Base-by-base conservation (phyloP, 2,888 invertebrate species). In the Pollenia griseotomentosa region DNA sequence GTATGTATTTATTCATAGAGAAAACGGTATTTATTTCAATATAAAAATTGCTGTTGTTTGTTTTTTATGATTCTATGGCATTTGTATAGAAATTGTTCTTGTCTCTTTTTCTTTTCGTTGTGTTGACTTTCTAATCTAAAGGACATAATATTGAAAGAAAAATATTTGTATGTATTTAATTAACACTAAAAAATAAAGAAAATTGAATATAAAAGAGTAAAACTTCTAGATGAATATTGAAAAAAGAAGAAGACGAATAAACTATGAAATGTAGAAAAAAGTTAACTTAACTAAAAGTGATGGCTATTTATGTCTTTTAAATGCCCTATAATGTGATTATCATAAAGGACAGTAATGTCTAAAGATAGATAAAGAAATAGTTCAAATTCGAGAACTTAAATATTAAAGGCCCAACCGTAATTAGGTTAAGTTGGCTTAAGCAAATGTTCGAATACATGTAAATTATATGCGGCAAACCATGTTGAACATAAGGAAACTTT, bases 51-150 rank as follows among this genome's bases (percentile, higher is more conserved):
- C 65, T 85, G 23, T 74, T 86, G 65, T 46, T 79, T 85, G 66
- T 81, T 85, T 88, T 89, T 83, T 83, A 77, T 86, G 85, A 75
- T 74, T 86, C 68, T 59, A 44, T 81, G 75, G 63, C 85, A 86
- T 87, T 88, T 86, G 70, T 19, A 19, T 10, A 23, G 57, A 46
- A 71, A 59, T 78, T 63, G 12, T 23, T 74, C 57, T 33, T 0
- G 33, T 33, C 33, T 33, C 33, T 33, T 33, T 33, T 33, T 33
- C 33, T 33, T 33, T 33, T 23, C 53, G 51, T 63, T 68, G 53
- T 80, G 79, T 77, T 68, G 71, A 71, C 57, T 83, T 83, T 75
- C 40, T 61, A 33, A 46, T 10, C 46, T 53, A 77, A 84, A 68
- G 73, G 63, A 68, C 65, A 63, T 63, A 78, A 53, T 66, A 63